phyloP scores from a whole-genome alignment of 2,888 invertebrate species.

The Stenodera caucasica region DNA sequence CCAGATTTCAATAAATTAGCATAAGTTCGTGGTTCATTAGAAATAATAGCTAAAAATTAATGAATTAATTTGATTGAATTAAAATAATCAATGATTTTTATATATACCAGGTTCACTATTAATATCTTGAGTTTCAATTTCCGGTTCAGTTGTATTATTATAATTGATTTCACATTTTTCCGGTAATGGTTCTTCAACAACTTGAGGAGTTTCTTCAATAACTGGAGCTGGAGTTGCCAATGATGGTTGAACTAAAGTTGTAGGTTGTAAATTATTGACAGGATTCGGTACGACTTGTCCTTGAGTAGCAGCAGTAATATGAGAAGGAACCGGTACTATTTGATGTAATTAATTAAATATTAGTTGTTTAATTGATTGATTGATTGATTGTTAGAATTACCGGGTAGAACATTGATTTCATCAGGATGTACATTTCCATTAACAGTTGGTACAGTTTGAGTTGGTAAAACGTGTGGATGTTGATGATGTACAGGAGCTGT shows the following conservation, averaged over 20 bases:
- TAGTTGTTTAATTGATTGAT: neutral
- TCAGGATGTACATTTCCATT: slow-evolving; percentile 56
- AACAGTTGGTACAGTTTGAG: slow-evolving; percentile 48
- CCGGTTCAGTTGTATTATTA: slow-evolving; percentile 37
- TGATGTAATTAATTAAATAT: slow-evolving; percentile 5
- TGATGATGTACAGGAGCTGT: slow-evolving; percentile 49
- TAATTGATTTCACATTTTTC: slow-evolving; percentile 42
- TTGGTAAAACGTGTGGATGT: slow-evolving; percentile 45
- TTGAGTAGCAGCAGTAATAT: slow-evolving; percentile 36
- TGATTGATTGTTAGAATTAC: slow-evolving; percentile 20
- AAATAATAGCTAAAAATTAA: slow-evolving; percentile 29
- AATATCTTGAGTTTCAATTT: slow-evolving; percentile 35
- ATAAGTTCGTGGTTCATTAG: slow-evolving; percentile 82
- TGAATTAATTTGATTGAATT: no score
- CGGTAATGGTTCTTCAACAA: slow-evolving; percentile 41
- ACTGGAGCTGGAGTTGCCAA: slow-evolving; percentile 33
- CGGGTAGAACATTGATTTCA: slow-evolving; percentile 47
- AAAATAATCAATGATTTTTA: no score
- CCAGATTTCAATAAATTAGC: slow-evolving; percentile 80
- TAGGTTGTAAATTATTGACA: slow-evolving; percentile 39
- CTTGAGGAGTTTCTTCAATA: slow-evolving; percentile 39
- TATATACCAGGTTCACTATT: slow-evolving; percentile 22
- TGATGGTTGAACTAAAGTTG: slow-evolving; percentile 37
- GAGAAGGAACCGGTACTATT: slow-evolving; percentile 36
- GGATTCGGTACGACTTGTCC: slow-evolving; percentile 35